phyloP scores from a whole-genome alignment of 2,888 invertebrate genomes.

The Drosophila siamana region DNA sequence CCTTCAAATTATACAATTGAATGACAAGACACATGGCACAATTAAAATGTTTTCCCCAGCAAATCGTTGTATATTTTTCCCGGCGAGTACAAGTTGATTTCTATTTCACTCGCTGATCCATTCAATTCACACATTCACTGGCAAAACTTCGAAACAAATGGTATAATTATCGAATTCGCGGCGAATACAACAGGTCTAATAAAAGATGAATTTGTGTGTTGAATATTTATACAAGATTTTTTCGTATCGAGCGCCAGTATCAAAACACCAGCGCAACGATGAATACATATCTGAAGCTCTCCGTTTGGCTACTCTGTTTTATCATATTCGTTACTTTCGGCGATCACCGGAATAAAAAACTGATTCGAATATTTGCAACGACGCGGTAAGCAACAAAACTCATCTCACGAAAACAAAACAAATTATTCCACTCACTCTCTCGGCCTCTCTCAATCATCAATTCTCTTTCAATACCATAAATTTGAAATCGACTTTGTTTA shows the following conservation, averaged over 20 bases:
- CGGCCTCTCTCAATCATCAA: neutral
- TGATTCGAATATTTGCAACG: neutral
- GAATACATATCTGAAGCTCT: neutral
- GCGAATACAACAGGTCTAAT: neutral
- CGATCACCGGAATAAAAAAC: neutral
- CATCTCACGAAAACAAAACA: neutral
- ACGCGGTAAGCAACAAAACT: neutral
- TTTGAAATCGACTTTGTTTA: neutral
- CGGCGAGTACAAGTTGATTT: neutral
- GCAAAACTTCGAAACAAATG: neutral
- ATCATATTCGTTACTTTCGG: neutral
- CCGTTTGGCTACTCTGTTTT: neutral
- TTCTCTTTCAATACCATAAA: neutral
- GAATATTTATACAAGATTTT: constrained; percentile 5
- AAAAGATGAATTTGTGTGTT: neutral
- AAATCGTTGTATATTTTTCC: neutral
- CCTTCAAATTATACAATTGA: neutral
- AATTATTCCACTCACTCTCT: neutral
- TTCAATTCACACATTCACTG: neutral
- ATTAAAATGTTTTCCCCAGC: neutral
- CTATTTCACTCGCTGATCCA: neutral
- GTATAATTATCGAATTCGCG: neutral
- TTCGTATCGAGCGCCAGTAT: constrained; percentile 8
- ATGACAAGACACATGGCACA: neutral
- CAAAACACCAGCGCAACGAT: constrained; percentile 1